Conservation (phyloP, 2,113 vertebrate genomes). For the Lophotis ruficrista region DNA sequence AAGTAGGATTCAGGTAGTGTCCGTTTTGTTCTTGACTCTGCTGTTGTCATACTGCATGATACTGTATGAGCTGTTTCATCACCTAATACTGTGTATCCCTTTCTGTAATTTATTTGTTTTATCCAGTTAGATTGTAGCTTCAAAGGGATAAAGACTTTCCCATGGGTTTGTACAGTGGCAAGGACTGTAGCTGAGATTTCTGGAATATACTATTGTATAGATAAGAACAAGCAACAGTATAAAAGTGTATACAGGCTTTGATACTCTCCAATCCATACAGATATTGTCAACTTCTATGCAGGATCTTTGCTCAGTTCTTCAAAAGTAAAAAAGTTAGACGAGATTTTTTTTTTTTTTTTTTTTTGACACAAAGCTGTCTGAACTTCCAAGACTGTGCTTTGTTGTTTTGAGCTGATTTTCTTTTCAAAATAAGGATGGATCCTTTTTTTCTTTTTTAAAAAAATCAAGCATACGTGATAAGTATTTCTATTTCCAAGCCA, state of each 20-base stretch:
- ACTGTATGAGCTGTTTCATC: not conserved
- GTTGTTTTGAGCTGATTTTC: not conserved
- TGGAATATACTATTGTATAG: not conserved
- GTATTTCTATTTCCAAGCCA: constrained; percentile 29
- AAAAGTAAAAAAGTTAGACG: not conserved
- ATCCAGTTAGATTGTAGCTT: not conserved
- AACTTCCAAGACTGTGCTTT: not conserved
- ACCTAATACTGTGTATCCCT: not conserved
- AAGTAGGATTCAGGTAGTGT: not conserved
- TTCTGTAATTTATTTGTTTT: not conserved
- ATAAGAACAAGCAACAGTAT: not conserved
- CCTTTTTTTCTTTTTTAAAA: not conserved
- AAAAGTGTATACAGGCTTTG: not conserved
- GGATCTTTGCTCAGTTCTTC: not conserved
- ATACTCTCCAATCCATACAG: not conserved
- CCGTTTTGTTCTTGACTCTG: not conserved
- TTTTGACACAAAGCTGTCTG: not conserved
- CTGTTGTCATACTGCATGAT: not conserved
- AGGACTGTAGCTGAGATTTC: not conserved
- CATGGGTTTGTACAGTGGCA: not conserved
- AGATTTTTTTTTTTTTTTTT: not conserved
- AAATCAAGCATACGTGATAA: not conserved
- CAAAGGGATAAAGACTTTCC: not conserved
- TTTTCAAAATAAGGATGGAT: not conserved
- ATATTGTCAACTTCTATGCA: not conserved